phyloP scores from a whole-genome alignment of 1,140 invertebrate species.

The Carcinoscorpius rotundicauda region DNA sequence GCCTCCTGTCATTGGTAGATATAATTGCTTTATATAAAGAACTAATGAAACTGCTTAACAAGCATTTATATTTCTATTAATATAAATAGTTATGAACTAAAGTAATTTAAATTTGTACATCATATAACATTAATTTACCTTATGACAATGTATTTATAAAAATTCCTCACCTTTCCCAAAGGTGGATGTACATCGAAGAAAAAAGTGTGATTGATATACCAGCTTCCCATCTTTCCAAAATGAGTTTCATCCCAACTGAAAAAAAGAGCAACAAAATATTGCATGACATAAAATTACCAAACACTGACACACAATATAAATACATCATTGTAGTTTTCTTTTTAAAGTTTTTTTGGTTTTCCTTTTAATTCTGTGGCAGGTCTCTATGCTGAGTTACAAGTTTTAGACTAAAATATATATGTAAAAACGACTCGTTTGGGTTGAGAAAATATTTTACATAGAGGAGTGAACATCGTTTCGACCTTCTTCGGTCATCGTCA shows the following conservation, averaged over 20 bases:
- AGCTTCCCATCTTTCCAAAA: constrained; percentile 97
- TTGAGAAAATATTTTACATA: constrained; percentile 1
- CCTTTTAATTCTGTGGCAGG: not conserved
- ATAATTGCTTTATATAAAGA: no score
- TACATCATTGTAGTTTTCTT: no score
- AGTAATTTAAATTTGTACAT: no score
- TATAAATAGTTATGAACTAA: no score
- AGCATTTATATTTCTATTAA: no score
- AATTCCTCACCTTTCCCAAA: constrained; percentile 67
- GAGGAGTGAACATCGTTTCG: no score
- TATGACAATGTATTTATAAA: not conserved
- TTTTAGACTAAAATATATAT: not conserved
- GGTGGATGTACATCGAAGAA: constrained; percentile 99
- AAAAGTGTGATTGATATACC: constrained; percentile 95
- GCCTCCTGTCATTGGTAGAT: no score
- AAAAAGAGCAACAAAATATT: constrained; percentile 4
- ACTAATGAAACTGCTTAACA: no score
- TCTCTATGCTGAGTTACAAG: not conserved
- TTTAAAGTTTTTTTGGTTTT: not conserved
- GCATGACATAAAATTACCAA: not conserved
- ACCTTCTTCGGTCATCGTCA: no score
- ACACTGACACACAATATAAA: not conserved
- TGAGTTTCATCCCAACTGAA: constrained; percentile 53
- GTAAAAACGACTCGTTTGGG: constrained; percentile 4
- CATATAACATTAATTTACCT: not conserved